A percentile compares a stretch with the other conserved stretches of the same genome.
These are phyloP conservation scores for Corapipo altera DNA, from an alignment of 2,113 vertebrate genomes.

Conservation along the genomic window DNA sequence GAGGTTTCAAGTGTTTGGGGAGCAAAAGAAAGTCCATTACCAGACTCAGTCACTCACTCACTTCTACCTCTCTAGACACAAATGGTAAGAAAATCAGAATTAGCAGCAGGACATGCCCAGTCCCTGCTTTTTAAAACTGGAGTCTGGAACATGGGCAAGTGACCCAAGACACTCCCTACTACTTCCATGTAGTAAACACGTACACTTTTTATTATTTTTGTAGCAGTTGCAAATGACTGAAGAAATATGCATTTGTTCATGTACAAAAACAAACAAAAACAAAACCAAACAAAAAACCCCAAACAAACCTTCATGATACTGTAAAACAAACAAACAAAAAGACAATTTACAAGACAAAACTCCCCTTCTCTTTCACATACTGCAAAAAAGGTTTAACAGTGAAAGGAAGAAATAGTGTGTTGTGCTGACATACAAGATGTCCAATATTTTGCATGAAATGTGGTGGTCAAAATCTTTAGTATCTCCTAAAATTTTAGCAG, in stretches of 20 bases:
- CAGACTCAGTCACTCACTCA: neutral
- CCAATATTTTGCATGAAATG: neutral
- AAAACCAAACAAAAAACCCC: neutral
- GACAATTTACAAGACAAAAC: neutral
- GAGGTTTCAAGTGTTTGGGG: neutral
- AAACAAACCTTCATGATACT: neutral
- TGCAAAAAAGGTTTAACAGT: neutral
- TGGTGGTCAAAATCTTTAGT: neutral
- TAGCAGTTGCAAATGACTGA: neutral
- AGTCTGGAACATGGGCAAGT: neutral
- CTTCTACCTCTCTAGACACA: neutral
- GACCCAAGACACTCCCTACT: neutral
- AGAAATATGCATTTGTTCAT: neutral
- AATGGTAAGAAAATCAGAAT: neutral
- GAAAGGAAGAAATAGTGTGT: neutral
- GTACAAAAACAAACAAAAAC: neutral
- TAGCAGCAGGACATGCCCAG: neutral
- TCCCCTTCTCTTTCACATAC: neutral
- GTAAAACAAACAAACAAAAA: neutral
- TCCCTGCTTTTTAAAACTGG: neutral
- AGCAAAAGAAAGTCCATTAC: neutral
- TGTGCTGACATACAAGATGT: neutral
- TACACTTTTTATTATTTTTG: neutral
- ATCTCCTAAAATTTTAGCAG: neutral
- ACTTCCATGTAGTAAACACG: neutral